These are phyloP conservation scores for Achlya flavicornis DNA, from an alignment of 2,888 invertebrate genomes.

Conservation along the genomic window DNA sequence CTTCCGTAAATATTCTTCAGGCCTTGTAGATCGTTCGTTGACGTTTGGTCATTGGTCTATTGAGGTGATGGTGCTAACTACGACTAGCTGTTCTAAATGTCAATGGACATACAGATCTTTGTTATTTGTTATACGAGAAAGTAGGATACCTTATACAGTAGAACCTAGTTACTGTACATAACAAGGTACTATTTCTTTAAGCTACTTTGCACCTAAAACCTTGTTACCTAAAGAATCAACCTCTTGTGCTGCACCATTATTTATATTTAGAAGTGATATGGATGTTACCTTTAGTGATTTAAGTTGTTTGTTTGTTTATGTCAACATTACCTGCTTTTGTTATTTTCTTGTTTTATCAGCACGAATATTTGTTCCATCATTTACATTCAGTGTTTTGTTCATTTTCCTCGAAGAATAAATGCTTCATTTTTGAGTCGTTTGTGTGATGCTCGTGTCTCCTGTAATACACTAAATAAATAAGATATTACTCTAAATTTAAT, in stretches of 20 bases:
- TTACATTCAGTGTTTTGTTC: not conserved
- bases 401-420: not conserved
- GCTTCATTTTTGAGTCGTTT: not conserved
- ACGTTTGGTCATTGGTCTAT: slow-evolving; percentile 6
- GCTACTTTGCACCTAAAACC: not conserved
- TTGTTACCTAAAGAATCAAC: not conserved
- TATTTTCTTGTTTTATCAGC: not conserved
- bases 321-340: not conserved
- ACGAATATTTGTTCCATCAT: not conserved
- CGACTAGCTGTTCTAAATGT: not conserved
- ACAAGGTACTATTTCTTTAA: not conserved
- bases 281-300: not conserved
- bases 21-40: not conserved
- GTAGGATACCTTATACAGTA: not conserved
- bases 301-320: not conserved
- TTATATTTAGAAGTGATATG: not conserved
- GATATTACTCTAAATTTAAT: slow-evolving; percentile 2
- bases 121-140: not conserved
- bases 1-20: slow-evolving; percentile 9
- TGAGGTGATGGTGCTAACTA: not conserved
- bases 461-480: too few species aligned
- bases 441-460: not conserved
- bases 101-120: not conserved
- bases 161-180: too few species aligned
- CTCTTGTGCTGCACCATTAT: not conserved